Evolutionary conservation across 2,888 invertebrate species (phyloP), one percentile per base, ranked within the genome.

Genomic region (Lordiphosa andalusiaca): DNA sequence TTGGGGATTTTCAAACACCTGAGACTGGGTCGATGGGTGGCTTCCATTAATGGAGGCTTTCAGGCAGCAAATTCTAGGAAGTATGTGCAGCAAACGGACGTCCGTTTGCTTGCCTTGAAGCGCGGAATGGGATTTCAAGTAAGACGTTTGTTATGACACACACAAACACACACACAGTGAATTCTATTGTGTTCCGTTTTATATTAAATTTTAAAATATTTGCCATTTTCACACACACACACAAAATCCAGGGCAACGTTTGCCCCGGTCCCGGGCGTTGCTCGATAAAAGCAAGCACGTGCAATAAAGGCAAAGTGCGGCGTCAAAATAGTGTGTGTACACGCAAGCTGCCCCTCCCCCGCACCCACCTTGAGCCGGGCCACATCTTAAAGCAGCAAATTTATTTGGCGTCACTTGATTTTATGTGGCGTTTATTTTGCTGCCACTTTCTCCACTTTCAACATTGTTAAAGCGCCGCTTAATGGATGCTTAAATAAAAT

Each of bases 401-500:
- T 84, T 84, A 84, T 77, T 81, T 81, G 71, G 65, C 63, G 53
- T 71, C 73, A 56, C 71, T 81, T 68, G 69, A 81, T 81, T 83
- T 77, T 83, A 83, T 83, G 66, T 60, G 57, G 74, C 78, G 71
- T 70, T 72, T 78, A 73, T 73, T 69, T 70, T 67, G 71, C 25
- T 13, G 7, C 6, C 41, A 23, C 38, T 13, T 12, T 38, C 38
- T 19, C 19, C 39, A 16, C 13, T 37, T 21, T 33, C 21, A 56
- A 37, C 69, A 73, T 73, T 69, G 71, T 72, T 72, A 62, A 71
- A 64, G 59, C 63, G 51, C 59, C 66, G 61, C 77, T 67, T 83
- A 80, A 83, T 83, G 77, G 77, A 73, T 67, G 73, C 76, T 77
- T 83, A 66, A 80, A 77, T 73, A 83, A 76, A 73, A 76, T 81